Evolutionary conservation across 2,888 invertebrate species (phyloP), one percentile per base, ranked within the genome.

Genomic region (Stratiomys singularior): DNA sequence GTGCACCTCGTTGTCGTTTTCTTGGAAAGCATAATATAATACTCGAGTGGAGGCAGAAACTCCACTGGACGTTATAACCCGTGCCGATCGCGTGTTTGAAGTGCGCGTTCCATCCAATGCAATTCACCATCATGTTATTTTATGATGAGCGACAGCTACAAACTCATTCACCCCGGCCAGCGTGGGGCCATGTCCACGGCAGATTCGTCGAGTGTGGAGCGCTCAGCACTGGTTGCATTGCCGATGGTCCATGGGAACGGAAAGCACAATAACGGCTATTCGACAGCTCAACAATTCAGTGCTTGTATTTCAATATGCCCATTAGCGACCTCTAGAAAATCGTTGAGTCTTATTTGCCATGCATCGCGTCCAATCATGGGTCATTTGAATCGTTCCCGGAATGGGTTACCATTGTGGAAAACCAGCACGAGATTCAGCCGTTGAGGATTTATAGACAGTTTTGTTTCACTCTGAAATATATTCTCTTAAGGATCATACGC

Each of bases 41-140:
- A 3, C 44, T 21, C 60, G 23, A 52, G 3, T 7, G 60, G 15
- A 23, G 60, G 15, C 60, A 25, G 60, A 37, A 15, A 23, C 37
- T 37, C 58, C 28, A 74, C 27, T 37, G 63, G 46, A 79, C 72
- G 47, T 77, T 76, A 78, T 80, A 85, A 84, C 86, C 85, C 86
- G 86, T 86, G 86, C 86, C 86, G 84, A 86, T 86, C 86, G 86
- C 87, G 86, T 86, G 86, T 84, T 84, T 84, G 84, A 84, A 83
- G 85, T 84, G 84, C 83, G 86, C 80, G 74, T 18, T 44, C 56
- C 28, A 72, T 72, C 79, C 80, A 79, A 72, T 76, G 28, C 52
- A 67, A 63, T 64, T 58, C 72, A 69, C 69, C 67, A 72, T 72
- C 76, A 67, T 76, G 63, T 76, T 46, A 66, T 56, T 63, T 76